Evolutionary conservation across 2,888 invertebrate species (phyloP), one percentile per base, ranked within the genome.

Genomic region (Cyclophora albipunctata): DNA sequence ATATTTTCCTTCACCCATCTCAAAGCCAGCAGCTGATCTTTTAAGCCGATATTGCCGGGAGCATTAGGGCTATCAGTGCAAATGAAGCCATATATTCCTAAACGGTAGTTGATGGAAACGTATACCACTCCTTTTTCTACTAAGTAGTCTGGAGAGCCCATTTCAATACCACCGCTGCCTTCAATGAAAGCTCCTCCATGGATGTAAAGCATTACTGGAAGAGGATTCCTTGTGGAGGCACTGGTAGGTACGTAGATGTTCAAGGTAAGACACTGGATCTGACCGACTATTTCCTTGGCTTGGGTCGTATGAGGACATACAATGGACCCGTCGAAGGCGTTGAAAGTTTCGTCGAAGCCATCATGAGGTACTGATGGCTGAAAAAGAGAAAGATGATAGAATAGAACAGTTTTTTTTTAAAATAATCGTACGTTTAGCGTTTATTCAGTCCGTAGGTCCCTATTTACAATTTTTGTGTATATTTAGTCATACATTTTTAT

Each of bases 1-100:
- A 73, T 75, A 45, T 73, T 67, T 0, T 65, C 53, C 34, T 64
- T 69, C 0, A 73, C 51, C 74, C 73, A 75, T 34, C 59, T 53
- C 7, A 75, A 45, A 3, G 70, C 73, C 7, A 56, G 34, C 1
- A 64, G 34, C 50, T 73, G 73, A 49, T 75, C 74, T 46, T 69
- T 72, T 3, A 75, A 34, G 0, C 71, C 74, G 34, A 68, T 67
- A 45, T 74, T 73, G 0, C 73, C 74, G 0, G 70, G 67, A 5
- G 69, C 62, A 20, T 63, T 61, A 0, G 65, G 56, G 0, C 55
- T 66, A 5, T 67, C 63, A 4, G 71, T 52, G 47, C 71, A 71
- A 59, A 72, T 64, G 45, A 74, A 75, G 0, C 75, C 75, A 45
- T 71, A 73, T 1, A 64, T 60, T 0, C 69, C 69, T 1, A 72